phyloP scores from a whole-genome alignment of 2,797 vertebrate genomes.

The Oceanodroma leucorhoa region DNA sequence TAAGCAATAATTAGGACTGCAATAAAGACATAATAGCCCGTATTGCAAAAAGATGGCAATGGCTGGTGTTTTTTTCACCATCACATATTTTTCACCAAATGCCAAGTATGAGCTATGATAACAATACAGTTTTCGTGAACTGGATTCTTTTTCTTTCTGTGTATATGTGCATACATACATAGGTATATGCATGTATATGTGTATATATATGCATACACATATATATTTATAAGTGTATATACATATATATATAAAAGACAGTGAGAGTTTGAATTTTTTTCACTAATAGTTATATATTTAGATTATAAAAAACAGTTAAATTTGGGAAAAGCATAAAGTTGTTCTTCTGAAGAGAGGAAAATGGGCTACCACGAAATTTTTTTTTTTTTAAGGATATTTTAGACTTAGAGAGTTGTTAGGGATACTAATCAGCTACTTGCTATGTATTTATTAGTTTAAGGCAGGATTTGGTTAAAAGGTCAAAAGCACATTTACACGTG shows the following conservation, averaged over 20 bases:
- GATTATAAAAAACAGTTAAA: neutral
- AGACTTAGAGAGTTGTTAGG: neutral
- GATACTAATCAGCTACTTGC: neutral
- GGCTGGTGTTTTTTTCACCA: fast-evolving
- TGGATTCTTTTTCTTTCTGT: neutral
- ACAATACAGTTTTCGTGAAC: neutral
- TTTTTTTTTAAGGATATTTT: neutral
- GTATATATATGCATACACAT: neutral
- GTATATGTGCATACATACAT: neutral
- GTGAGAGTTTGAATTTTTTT: neutral
- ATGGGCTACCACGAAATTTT: fast-evolving
- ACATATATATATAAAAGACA: neutral
- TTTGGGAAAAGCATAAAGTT: neutral
- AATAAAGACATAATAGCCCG: neutral
- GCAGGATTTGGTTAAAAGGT: neutral
- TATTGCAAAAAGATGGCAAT: neutral
- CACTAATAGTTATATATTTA: neutral
- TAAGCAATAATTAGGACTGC: neutral
- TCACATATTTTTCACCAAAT: neutral
- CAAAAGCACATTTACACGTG: neutral
- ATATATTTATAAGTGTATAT: neutral
- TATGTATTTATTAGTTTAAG: neutral
- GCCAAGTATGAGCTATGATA: neutral
- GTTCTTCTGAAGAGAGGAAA: neutral
- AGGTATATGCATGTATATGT: neutral